A percentile compares a stretch with the other conserved stretches of the same genome.
Evolutionary conservation across 2,113 vertebrate species (phyloP).

Genomic region (Poeciliopsis turrubarensis): DNA sequence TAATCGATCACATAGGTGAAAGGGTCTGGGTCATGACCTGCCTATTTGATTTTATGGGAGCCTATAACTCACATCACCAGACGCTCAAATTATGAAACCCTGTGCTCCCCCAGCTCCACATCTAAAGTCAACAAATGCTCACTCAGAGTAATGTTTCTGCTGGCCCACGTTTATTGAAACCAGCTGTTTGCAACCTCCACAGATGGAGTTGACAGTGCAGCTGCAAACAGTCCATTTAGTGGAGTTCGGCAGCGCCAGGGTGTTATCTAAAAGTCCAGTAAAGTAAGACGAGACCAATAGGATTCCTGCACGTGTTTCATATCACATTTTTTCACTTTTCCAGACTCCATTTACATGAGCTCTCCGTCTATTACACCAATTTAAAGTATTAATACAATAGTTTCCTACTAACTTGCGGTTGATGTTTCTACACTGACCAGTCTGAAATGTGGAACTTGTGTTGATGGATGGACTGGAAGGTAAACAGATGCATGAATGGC

Average conservation of each 20-base stretch:
- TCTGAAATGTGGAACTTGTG: background rate
- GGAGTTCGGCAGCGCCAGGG: conserved; percentile 19
- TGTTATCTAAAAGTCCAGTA: conserved; percentile 25
- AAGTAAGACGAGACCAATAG: background rate
- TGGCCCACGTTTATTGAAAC: conserved; percentile 69
- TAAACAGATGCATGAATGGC: no score
- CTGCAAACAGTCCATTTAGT: conserved; percentile 51
- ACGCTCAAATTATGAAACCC: conserved; percentile 65
- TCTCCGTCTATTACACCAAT: background rate
- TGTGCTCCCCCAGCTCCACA: conserved; percentile 51
- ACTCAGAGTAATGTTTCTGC: conserved; percentile 64
- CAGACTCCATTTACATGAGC: background rate
- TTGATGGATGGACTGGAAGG: no score
- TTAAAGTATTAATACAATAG: background rate
- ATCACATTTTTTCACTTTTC: background rate
- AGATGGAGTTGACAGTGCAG: conserved; percentile 60
- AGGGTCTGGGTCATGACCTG: conserved; percentile 57
- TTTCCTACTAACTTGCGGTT: background rate
- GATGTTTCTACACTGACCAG: background rate
- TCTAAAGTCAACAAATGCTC: conserved; percentile 75
- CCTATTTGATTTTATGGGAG: conserved; percentile 57
- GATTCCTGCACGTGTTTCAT: background rate
- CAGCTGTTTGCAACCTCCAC: conserved; percentile 67
- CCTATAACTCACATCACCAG: conserved; percentile 66
- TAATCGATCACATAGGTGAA: conserved; percentile 46